Percentiles rank a stretch among this genome's conserved stretches.
Evolutionary conservation across 2,113 vertebrate species (phyloP).

Genomic region (Aptenodytes forsteri): DNA sequence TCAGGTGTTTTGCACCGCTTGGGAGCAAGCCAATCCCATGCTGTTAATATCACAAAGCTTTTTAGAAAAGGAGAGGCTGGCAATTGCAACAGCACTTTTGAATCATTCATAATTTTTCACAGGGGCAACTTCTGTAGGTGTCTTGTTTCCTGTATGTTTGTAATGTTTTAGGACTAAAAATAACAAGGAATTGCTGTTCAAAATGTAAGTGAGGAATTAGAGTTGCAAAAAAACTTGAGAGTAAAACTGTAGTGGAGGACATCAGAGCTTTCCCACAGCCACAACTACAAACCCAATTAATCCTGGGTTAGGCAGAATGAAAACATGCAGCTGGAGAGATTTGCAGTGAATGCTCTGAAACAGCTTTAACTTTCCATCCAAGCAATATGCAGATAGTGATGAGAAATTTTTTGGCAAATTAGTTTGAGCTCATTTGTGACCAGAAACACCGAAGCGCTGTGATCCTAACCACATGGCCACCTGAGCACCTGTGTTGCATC

Average conservation of each 20-base stretch:
- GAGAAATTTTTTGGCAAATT: background rate
- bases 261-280: slow-evolving; percentile 29
- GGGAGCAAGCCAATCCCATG: background rate
- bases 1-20: background rate
- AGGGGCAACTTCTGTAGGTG: slow-evolving; percentile 40
- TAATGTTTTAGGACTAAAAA: slow-evolving; percentile 44
- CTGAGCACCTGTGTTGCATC: background rate
- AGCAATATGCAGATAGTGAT: background rate
- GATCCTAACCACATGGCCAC: background rate
- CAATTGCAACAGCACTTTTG: background rate
- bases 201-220: background rate
- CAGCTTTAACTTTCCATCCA: background rate
- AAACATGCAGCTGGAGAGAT: background rate
- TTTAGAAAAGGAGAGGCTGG: background rate
- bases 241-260: background rate
- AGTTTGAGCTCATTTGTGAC: background rate
- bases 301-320: background rate
- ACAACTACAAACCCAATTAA: background rate
- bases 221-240: background rate
- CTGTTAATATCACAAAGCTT: background rate
- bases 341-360: background rate
- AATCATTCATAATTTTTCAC: slow-evolving; percentile 52
- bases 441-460: accelerated
- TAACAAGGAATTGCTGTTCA: slow-evolving; percentile 19
- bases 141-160: slow-evolving; percentile 30